A percentile compares a stretch with the other conserved stretches of the same genome.
Conservation (phyloP, 2,797 vertebrate species). For the Hoplostethus mediterraneus region DNA sequence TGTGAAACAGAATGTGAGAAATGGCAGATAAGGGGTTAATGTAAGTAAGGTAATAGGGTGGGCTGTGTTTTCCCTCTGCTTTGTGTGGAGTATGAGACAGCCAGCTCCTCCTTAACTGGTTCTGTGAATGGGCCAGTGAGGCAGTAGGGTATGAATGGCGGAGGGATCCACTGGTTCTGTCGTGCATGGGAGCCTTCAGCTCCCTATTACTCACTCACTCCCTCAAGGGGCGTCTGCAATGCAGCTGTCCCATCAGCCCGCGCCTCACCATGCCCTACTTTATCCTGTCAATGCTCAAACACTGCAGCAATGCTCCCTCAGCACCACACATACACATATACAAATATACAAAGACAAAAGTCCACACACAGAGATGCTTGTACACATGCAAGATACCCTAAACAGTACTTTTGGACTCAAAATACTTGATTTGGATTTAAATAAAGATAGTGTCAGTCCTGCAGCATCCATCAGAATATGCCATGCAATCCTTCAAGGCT, state of each 20-base stretch:
- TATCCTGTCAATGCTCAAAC: slow-evolving; percentile 83
- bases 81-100: slow-evolving; percentile 58
- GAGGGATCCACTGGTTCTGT: slow-evolving; percentile 73
- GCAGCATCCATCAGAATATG: slow-evolving; percentile 35
- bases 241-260: slow-evolving; percentile 89
- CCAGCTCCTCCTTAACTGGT: slow-evolving; percentile 79
- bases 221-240: slow-evolving; percentile 93
- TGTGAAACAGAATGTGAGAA: slow-evolving; percentile 1
- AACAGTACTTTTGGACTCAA: slow-evolving; percentile 30
- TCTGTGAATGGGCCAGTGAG: slow-evolving; percentile 84
- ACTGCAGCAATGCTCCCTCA: slow-evolving; percentile 84
- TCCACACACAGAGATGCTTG: neutral
- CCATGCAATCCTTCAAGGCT: slow-evolving; percentile 10
- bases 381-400: neutral
- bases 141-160: slow-evolving; percentile 82
- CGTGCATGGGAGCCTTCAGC: slow-evolving; percentile 66
- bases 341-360: slow-evolving; percentile 45
- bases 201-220: slow-evolving; percentile 85
- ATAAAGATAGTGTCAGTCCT: slow-evolving; percentile 39
- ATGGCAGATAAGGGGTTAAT: slow-evolving; percentile 71
- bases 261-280: slow-evolving; percentile 88
- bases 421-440: slow-evolving; percentile 32
- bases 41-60: slow-evolving; percentile 74
- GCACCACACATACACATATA: slow-evolving; percentile 34
- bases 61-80: slow-evolving; percentile 68